phyloP scores from a whole-genome alignment of 1,140 invertebrate genomes.

The Heliconius hermathena region DNA sequence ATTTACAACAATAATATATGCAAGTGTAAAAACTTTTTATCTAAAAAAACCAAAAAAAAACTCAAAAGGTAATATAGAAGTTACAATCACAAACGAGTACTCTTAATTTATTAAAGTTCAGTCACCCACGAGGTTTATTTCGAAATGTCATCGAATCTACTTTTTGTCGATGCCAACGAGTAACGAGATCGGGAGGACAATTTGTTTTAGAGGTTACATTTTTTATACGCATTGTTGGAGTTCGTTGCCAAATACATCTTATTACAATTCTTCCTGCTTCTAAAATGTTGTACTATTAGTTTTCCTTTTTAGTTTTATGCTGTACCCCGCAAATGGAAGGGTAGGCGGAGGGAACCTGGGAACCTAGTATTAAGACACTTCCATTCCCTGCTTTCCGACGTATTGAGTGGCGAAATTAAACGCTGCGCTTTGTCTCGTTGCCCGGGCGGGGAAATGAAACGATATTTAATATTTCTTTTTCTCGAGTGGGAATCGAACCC shows the following conservation, averaged over 20 bases:
- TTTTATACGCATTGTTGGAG: constrained; percentile 41
- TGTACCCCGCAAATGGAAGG: too few relatives aligned
- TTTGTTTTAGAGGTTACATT: constrained; percentile 49
- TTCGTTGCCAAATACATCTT: constrained; percentile 37
- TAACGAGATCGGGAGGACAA: constrained; percentile 41
- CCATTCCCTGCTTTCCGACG: too few relatives aligned
- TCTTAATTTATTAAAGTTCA: constrained; percentile 35
- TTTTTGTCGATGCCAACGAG: constrained; percentile 41
- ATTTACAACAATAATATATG: not conserved
- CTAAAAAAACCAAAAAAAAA: not conserved
- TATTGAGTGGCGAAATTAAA: too few relatives aligned
- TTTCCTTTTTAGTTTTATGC: too few relatives aligned
- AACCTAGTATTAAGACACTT: too few relatives aligned
- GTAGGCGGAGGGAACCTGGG: too few relatives aligned
- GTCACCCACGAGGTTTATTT: constrained; percentile 38
- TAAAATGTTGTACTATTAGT: constrained; percentile 10
- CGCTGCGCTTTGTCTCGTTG: too few relatives aligned
- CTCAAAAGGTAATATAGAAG: not conserved
- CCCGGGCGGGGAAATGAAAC: too few relatives aligned
- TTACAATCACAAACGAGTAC: not conserved
- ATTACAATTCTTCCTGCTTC: constrained; percentile 39
- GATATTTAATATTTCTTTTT: too few relatives aligned
- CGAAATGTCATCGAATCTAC: constrained; percentile 51
- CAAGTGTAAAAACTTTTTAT: not conserved
- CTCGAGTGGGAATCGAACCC: too few relatives aligned